Evolutionary conservation across 92 coral and sea anemone species (phyloP).

Genomic region (Epizoanthus ramosus): DNA sequence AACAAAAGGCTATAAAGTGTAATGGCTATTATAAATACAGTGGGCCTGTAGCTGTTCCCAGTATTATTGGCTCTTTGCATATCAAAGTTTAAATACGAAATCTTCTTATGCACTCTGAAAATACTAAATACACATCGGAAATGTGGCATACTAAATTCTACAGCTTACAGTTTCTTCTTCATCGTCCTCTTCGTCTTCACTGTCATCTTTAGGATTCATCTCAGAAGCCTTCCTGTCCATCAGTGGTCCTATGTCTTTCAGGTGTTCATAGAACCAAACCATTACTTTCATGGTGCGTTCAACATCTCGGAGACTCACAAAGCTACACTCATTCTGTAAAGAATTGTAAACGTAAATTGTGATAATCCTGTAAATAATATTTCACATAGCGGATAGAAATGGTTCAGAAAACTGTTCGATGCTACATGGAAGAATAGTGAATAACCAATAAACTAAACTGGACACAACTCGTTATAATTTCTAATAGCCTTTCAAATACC

Average conservation of each 20-base stretch:
- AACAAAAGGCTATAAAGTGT: too few species aligned
- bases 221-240: constrained; percentile 36
- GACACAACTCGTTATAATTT: too few species aligned
- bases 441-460: too few species aligned
- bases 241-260: constrained; percentile 49
- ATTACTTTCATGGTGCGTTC: constrained; percentile 87
- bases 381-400: neutral
- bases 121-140: neutral
- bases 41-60: too few species aligned
- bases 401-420: too few species aligned
- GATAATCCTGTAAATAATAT: neutral
- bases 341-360: neutral
- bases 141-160: neutral
- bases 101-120: neutral
- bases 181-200: constrained; percentile 56
- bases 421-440: too few species aligned
- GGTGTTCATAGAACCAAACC: constrained; percentile 80
- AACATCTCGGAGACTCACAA: constrained; percentile 91
- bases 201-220: constrained; percentile 31
- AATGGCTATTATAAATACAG: too few species aligned
- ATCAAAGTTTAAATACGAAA: too few species aligned
- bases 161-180: constrained; percentile 1
- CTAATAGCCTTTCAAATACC: too few species aligned
- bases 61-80: too few species aligned
- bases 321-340: constrained; percentile 86